Percentiles rank a stretch among this genome's conserved stretches.
phyloP scores from a whole-genome alignment of 1,140 invertebrate species.

The Melanaphis sacchari region DNA sequence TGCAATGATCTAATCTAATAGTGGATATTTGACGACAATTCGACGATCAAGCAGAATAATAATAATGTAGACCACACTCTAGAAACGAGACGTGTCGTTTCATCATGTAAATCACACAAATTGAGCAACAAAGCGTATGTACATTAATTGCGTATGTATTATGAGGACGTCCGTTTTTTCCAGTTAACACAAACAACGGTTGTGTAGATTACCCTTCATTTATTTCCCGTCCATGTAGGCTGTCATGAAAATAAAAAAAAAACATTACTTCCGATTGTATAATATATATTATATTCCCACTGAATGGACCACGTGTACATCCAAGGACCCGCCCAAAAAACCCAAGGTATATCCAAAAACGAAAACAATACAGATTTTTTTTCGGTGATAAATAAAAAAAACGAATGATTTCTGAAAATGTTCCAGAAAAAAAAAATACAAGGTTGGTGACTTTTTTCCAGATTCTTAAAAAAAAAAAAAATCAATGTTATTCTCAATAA shows the following conservation, averaged over 20 bases:
- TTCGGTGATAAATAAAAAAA: background rate
- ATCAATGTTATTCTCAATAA: background rate
- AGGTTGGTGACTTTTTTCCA: background rate
- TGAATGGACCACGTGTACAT: background rate
- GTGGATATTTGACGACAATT: background rate
- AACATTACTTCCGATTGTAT: conserved; percentile 32
- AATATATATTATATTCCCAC: background rate
- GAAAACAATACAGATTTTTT: conserved; percentile 23
- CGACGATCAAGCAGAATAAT: background rate
- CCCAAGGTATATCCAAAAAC: conserved; percentile 24
- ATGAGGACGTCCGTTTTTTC: conserved; percentile 53
- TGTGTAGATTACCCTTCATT: conserved; percentile 45
- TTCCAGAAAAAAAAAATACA: background rate
- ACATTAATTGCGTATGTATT: conserved; percentile 39
- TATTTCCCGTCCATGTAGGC: conserved; percentile 4
- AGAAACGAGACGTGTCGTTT: background rate
- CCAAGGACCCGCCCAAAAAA: conserved; percentile 30
- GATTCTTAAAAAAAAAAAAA: background rate
- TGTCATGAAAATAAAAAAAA: conserved; percentile 42
- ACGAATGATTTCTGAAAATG: background rate
- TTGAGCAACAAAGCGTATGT: conserved; percentile 40
- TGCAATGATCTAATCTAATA: background rate
- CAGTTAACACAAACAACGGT: conserved; percentile 47
- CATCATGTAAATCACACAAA: conserved; percentile 43
- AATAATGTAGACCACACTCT: background rate